phyloP scores from a whole-genome alignment of 2,888 invertebrate species.

The Andricus quercusramuli region DNA sequence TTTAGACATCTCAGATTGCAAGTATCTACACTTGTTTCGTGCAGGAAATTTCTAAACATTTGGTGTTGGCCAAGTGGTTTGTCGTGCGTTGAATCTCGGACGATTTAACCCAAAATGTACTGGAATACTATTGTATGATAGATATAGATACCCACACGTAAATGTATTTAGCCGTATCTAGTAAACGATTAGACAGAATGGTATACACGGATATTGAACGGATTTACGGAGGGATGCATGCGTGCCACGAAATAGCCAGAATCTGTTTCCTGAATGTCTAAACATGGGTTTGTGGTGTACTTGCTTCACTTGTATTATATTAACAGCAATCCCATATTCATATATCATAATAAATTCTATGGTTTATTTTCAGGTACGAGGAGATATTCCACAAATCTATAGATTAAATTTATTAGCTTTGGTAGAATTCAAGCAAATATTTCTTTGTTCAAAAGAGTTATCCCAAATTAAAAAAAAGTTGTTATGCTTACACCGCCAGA shows the following conservation, averaged over 20 bases:
- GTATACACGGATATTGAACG: slow-evolving; percentile 4
- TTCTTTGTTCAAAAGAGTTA: too few species aligned
- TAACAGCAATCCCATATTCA: background rate
- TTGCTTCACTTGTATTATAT: background rate
- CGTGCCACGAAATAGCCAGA: slow-evolving; percentile 7
- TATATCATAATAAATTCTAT: too few species aligned
- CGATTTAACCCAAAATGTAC: slow-evolving; percentile 1
- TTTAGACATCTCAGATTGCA: slow-evolving; percentile 7
- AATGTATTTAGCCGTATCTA: background rate
- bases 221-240: slow-evolving; percentile 1
- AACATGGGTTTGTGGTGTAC: background rate
- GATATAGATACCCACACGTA: background rate
- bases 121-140: background rate
- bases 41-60: background rate
- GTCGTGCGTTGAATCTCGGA: background rate
- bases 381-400: too few species aligned
- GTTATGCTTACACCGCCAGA: too few species aligned
- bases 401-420: too few species aligned
- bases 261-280: background rate
- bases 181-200: background rate
- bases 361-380: too few species aligned
- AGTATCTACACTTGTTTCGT: slow-evolving; percentile 25
- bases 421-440: too few species aligned
- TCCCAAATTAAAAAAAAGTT: too few species aligned
- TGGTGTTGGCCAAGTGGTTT: slow-evolving; percentile 19